These are phyloP conservation scores for Falco novaeseelandiae DNA, from an alignment of 2,797 vertebrate genomes.

Conservation along the genomic window DNA sequence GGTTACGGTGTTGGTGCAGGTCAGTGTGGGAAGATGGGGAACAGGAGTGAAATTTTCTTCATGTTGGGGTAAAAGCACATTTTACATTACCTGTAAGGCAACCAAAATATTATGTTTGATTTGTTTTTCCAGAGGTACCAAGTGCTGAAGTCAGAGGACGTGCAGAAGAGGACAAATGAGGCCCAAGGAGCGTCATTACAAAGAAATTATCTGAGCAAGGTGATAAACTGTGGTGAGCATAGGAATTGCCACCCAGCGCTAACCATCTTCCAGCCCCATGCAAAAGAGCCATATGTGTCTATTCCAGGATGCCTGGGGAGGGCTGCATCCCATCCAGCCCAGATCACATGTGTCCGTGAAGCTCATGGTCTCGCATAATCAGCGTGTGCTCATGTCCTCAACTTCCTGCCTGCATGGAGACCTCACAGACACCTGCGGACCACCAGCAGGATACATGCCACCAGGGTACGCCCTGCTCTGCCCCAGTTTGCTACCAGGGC, in stretches of 20 bases:
- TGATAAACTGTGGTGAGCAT: not conserved
- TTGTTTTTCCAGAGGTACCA: not conserved
- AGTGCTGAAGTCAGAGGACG: not conserved
- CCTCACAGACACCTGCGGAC: no score
- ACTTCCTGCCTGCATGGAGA: not conserved
- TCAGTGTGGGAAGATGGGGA: not conserved
- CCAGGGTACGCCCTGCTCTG: not conserved
- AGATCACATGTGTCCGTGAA: not conserved
- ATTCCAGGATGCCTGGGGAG: not conserved
- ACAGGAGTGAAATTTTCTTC: not conserved
- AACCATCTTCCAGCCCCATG: fast-evolving
- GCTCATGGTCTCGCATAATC: fast-evolving
- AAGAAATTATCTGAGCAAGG: not conserved
- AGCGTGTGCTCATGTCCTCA: fast-evolving
- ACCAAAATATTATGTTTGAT: not conserved
- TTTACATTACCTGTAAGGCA: not conserved
- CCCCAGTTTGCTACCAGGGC: not conserved
- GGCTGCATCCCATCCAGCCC: not conserved
- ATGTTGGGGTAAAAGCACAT: not conserved
- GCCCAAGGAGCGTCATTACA: constrained; percentile 4
- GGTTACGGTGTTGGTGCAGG: not conserved
- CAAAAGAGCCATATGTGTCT: not conserved
- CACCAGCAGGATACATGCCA: not conserved
- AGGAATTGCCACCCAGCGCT: not conserved
- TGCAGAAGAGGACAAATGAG: not conserved